Evolutionary conservation across 2,797 vertebrate genomes (phyloP).

Genomic region (Manis pentadactyla): DNA sequence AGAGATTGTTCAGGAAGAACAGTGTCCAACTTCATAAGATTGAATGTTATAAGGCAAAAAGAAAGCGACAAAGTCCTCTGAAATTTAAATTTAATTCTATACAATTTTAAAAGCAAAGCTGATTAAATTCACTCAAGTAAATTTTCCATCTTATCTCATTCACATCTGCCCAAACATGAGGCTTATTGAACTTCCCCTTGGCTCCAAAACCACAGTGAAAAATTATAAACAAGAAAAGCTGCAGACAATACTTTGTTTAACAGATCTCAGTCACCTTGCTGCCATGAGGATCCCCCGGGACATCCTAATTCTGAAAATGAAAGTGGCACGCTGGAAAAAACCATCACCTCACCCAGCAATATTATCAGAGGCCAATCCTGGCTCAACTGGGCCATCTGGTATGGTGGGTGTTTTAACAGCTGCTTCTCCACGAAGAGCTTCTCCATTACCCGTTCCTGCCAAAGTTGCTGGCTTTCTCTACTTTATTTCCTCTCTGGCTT

Average conservation of each 20-base stretch:
- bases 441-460: not conserved
- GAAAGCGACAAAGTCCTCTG: not conserved
- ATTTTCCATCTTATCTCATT: constrained; percentile 12
- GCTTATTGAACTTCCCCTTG: not conserved
- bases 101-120: constrained; percentile 14
- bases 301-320: constrained; percentile 29
- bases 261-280: not conserved
- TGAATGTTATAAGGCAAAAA: not conserved
- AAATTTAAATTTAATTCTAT: not conserved
- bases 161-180: not conserved
- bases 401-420: not conserved
- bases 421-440: not conserved
- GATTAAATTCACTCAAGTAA: not conserved
- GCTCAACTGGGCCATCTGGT: not conserved
- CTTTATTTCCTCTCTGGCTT: not conserved
- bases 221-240: not conserved
- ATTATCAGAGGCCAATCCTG: not conserved
- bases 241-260: not conserved
- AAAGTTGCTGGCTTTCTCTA: not conserved
- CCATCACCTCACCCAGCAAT: not conserved
- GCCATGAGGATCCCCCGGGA: not conserved
- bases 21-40: fast-evolving
- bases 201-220: not conserved
- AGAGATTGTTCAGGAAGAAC: not conserved
- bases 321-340: not conserved